Evolutionary conservation across 1,140 invertebrate species (phyloP), one percentile per base, ranked within the genome.

Genomic region (Calliphora vicina): DNA sequence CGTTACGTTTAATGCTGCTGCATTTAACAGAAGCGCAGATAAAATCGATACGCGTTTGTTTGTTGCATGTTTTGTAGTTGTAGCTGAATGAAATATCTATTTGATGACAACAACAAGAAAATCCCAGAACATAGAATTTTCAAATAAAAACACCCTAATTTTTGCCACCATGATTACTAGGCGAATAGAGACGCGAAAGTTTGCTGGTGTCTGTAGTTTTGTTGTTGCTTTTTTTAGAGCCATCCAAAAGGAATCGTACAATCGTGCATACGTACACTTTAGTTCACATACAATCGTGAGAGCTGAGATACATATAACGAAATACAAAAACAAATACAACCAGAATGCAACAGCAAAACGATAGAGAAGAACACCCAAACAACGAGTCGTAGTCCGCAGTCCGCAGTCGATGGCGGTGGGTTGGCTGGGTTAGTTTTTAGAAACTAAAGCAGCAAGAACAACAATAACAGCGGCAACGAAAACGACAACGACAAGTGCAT

Each of bases 1-100:
- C 74, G 74, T 78, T 78, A 78, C 74, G 74, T 78, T 78, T 78
- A 78, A 78, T 78, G 74, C 74, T 78, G 74, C 74, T 78, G 74
- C 20, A 78, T 78, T 78, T 78, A 78, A 78, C 74, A 78, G 74
- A 78, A 78, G 74, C 74, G 74, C 74, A 78, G 74, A 78, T 78
- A 78, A 78, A 78, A 78, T 78, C 74, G 42, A 78, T 78, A 78
- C 74, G 35, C 35, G 74, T 78, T 35, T 42, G 35, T 10, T 78
- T 13, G 8, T 17, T 35, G 61, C 20, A 23, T 20, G 20, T 67
- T 67, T 67, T 8, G n/a, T 50, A 50, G 45, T 50, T 50, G 45
- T 50, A 50, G 45, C 15, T 50, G 45, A 50, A 50, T 50, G 15
- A 50, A 50, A 50, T 50, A 50, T 50, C 45, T 17, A 50, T 50